Conservation (phyloP, 1,140 invertebrate species). For the Subanguina moxae region DNA sequence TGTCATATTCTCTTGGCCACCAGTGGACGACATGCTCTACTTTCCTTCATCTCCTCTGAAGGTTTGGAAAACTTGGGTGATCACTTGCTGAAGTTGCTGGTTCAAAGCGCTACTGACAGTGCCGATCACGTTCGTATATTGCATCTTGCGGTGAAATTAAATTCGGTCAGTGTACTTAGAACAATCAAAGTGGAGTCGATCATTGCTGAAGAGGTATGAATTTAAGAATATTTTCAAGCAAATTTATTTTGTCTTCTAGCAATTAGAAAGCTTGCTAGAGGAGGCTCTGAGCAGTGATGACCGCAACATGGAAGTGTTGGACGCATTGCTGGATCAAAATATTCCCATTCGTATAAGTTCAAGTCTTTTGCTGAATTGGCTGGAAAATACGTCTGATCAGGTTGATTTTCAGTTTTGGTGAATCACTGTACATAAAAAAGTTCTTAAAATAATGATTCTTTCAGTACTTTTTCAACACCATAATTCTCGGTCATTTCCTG, state of each 20-base stretch:
- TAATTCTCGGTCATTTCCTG: conserved; percentile 47
- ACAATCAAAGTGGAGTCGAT: conserved; percentile 30
- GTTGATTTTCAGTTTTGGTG: too few species aligned
- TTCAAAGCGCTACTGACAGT: conserved; percentile 27
- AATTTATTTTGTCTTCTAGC: too few species aligned
- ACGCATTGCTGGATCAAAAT: conserved; percentile 38
- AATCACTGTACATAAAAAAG: neutral
- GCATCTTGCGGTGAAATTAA: conserved; percentile 17
- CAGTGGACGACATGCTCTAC: neutral
- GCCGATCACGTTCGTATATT: conserved; percentile 21
- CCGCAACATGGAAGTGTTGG: conserved; percentile 26
- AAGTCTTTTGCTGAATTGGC: conserved; percentile 28
- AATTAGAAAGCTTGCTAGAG: conserved; percentile 22
- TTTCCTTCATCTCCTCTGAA: neutral
- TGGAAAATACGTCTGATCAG: conserved; percentile 18
- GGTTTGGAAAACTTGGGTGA: neutral
- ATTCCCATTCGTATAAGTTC: conserved; percentile 29
- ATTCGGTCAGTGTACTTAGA: neutral
- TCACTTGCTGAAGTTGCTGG: conserved; percentile 33
- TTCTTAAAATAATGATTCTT: neutral
- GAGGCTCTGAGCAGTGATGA: conserved; percentile 23
- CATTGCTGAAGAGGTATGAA: conserved; percentile 4
- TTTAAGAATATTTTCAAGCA: too few species aligned
- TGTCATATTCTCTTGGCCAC: neutral
- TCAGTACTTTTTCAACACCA: conserved; percentile 50